Conservation (phyloP, 2,888 invertebrate genomes). For the Tenthredo distinguenda region DNA sequence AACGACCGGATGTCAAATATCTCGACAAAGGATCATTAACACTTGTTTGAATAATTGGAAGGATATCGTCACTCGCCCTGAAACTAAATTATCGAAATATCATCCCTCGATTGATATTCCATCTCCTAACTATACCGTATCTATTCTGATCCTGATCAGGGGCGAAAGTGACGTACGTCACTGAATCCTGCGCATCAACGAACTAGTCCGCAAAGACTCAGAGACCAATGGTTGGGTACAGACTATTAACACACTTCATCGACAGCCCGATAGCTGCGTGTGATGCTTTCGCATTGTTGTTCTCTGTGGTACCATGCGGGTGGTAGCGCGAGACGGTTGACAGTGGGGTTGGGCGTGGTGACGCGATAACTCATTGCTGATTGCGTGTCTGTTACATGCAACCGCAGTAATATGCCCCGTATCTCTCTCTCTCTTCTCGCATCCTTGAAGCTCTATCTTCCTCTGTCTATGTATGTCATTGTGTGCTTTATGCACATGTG, state of each 20-base stretch:
- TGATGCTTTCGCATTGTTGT: conserved; percentile 75
- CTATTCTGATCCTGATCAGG: not conserved
- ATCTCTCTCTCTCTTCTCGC: not conserved
- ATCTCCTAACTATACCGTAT: not conserved
- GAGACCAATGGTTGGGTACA: conserved; percentile 46
- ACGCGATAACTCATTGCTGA: conserved; percentile 77
- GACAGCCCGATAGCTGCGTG: conserved; percentile 74
- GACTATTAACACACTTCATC: conserved; percentile 77
- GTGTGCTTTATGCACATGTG: not conserved
- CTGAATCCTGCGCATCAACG: not conserved
- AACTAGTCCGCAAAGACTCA: conserved; percentile 26
- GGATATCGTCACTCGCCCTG: not conserved
- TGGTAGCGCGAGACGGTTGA: conserved; percentile 63
- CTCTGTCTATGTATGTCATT: not conserved
- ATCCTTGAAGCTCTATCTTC: not conserved
- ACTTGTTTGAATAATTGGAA: not conserved
- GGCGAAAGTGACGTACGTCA: not conserved
- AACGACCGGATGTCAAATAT: conserved; percentile 6
- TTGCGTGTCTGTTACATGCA: conserved; percentile 78
- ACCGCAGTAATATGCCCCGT: conserved; percentile 58
- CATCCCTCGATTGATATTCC: not conserved
- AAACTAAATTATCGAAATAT: not conserved
- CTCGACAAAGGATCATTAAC: not conserved
- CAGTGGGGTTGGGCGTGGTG: conserved; percentile 71
- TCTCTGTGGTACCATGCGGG: conserved; percentile 45